phyloP scores from a whole-genome alignment of 2,113 vertebrate genomes.

The Onychostoma macrolepis region DNA sequence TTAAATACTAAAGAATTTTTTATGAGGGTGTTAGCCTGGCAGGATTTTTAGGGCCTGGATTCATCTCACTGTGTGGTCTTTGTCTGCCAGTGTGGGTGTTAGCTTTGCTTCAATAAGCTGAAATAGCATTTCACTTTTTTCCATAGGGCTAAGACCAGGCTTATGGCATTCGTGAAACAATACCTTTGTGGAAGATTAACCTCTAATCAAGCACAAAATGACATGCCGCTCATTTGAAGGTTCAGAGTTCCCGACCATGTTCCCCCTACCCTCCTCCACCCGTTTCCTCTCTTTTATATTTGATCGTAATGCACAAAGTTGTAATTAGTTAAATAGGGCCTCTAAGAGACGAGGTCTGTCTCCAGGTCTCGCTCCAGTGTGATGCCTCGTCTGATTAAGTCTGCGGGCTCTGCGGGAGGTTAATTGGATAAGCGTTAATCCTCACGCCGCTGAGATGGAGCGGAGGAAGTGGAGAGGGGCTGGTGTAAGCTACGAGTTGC shows the following conservation, averaged over 20 bases:
- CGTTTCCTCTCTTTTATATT: slow-evolving; percentile 71
- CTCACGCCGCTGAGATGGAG: slow-evolving; percentile 80
- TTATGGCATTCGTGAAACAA: slow-evolving; percentile 70
- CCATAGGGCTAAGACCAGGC: slow-evolving; percentile 60
- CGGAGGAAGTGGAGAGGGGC: slow-evolving; percentile 77
- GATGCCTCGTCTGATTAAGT: slow-evolving; percentile 80
- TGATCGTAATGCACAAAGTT: slow-evolving; percentile 72
- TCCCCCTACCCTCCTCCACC: slow-evolving; percentile 50
- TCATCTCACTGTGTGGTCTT: slow-evolving; percentile 81
- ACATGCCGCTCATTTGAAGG: slow-evolving; percentile 73
- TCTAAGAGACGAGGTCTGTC: slow-evolving; percentile 48
- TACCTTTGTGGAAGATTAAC: slow-evolving; percentile 74
- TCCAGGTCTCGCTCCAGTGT: slow-evolving; percentile 74
- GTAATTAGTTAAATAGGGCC: slow-evolving; percentile 83
- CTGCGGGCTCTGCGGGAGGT: slow-evolving; percentile 77
- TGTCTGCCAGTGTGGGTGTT: slow-evolving; percentile 69
- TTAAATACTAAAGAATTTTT: slow-evolving; percentile 54
- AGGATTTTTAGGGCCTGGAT: slow-evolving; percentile 49
- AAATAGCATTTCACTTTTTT: slow-evolving; percentile 72
- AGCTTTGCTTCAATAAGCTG: slow-evolving; percentile 82
- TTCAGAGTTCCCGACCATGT: slow-evolving; percentile 45
- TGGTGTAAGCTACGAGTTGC: slow-evolving; percentile 63
- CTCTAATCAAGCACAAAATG: slow-evolving; percentile 71
- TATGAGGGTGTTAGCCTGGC: slow-evolving; percentile 54
- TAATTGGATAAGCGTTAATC: slow-evolving; percentile 95